Evolutionary conservation across 2,888 invertebrate species (phyloP), one percentile per base, ranked within the genome.

Genomic region (Bombylius major): DNA sequence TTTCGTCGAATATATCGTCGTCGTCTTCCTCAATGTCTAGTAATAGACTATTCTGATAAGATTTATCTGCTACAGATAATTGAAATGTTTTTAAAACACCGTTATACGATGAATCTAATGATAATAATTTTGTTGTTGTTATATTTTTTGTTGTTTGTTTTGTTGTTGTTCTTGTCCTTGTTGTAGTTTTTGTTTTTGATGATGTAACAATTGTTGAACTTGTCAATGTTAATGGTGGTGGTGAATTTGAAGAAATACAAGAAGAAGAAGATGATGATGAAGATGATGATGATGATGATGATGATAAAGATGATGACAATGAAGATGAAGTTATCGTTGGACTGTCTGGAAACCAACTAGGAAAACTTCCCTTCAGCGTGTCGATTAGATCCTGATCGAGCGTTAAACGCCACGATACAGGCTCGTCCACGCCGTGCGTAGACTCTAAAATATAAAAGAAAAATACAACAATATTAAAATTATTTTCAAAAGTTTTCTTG

Each of bases 381-480:
- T 92, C 89, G 75, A 92, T 84, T 70, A 92, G 82, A 79, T 92
- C 92, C 79, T 88, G 86, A 81, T 92, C 92, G 78, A 92, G 83
- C 77, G 90, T 89, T 74, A 92, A 85, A 79, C 87, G 87, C 91
- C 91, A 92, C 81, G 87, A 89, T 71, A 82, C 84, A 77, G 84
- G 84, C 77, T 80, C 80, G 77, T 83, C 83, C 76, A 82, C 82
- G 77, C 85, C 82, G 70, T 82, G 78, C 78, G 81, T 79, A 77
- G 82, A 87, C 82, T 88, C 88, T 88, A 79, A 0, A 78, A 62
- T 47, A 58, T 39, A 58, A 60, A 56, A 58, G 50, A 59, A 56
- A 60, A 50, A 48, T 34, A 46, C 4, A 32, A 33, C 23, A 13
- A 48, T 12, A 6, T 48, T 33, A 33, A 36, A 45, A 7, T 45